phyloP scores from a whole-genome alignment of 2,888 invertebrate genomes.

The Hypercompe scribonia region DNA sequence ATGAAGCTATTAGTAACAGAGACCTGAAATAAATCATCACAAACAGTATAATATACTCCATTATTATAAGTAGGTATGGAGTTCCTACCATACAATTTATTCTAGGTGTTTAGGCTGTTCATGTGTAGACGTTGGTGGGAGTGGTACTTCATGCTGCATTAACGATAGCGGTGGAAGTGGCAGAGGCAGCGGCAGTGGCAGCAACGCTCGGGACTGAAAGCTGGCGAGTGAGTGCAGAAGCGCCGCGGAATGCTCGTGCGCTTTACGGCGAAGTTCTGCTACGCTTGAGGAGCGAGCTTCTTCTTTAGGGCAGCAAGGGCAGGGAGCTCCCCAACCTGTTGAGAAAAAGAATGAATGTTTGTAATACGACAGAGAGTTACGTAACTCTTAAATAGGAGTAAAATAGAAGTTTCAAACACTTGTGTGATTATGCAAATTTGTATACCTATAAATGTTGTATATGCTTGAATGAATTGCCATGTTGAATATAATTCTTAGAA shows the following conservation, averaged over 20 bases:
- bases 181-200: constrained; percentile 77
- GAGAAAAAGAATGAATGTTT: constrained; percentile 3
- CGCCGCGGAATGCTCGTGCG: constrained; percentile 98
- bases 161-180: constrained; percentile 74
- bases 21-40: background rate
- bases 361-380: too few species aligned
- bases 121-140: constrained; percentile 47
- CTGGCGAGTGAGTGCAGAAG: constrained; percentile 91
- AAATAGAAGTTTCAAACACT: too few species aligned
- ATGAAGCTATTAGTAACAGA: background rate
- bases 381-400: too few species aligned
- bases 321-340: constrained; percentile 91
- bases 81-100: constrained; percentile 47
- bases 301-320: constrained; percentile 92
- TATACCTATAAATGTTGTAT: too few species aligned
- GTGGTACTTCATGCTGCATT: constrained; percentile 62
- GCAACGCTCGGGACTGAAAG: constrained; percentile 87
- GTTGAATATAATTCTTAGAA: too few species aligned
- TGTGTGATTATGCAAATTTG: too few species aligned
- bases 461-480: too few species aligned
- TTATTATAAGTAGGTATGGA: background rate
- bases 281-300: constrained; percentile 95
- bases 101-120: constrained; percentile 76
- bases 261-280: constrained; percentile 96
- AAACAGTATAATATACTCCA: background rate